Conservation (phyloP, 2,113 vertebrate genomes). For the Carassius auratus region DNA sequence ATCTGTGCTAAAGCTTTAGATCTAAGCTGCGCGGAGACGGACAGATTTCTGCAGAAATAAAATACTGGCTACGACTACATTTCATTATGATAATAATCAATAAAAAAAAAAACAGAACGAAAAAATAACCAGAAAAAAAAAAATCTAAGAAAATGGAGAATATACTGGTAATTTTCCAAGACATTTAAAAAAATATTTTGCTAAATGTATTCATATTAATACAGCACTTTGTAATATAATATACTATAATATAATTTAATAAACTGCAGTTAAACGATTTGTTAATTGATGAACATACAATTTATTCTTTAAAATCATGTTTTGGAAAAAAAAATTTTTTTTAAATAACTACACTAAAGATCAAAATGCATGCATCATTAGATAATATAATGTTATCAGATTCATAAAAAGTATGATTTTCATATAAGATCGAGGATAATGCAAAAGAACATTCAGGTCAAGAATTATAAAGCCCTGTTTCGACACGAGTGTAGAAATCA, state of each 20-base stretch:
- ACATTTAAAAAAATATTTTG: background rate
- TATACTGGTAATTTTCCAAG: background rate
- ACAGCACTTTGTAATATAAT: background rate
- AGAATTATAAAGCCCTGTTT: background rate
- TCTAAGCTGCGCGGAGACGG: background rate
- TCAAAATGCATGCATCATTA: background rate
- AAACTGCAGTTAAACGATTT: background rate
- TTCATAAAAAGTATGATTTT: background rate
- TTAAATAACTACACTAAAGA: background rate
- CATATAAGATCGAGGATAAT: background rate
- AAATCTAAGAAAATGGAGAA: background rate
- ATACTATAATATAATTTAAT: too few relatives aligned
- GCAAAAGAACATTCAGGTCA: background rate
- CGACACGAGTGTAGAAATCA: background rate
- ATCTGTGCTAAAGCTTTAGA: constrained; percentile 81
- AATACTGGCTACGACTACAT: background rate
- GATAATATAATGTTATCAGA: background rate
- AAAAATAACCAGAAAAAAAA: background rate
- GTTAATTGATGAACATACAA: too few relatives aligned
- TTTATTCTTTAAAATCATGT: background rate
- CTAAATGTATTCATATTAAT: background rate
- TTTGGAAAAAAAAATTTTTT: background rate
- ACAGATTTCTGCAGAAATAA: background rate
- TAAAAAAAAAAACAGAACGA: too few relatives aligned
- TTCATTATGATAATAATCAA: background rate